Conservation (phyloP, 30 jellyfish, hydroid and myxozoan genomes). For the Phacellophora camtschatica region DNA sequence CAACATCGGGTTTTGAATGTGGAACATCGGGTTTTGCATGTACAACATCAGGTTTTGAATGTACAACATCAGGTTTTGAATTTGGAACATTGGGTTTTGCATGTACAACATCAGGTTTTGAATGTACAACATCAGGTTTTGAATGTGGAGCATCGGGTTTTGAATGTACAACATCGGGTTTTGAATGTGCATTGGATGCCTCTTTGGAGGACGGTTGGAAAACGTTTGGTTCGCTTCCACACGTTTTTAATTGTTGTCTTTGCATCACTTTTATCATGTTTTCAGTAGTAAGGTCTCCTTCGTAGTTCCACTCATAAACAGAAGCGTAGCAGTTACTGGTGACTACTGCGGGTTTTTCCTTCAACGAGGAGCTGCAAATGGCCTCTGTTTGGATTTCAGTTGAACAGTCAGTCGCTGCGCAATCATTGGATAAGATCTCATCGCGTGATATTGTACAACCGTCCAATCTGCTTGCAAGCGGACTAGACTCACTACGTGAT, state of each 20-base stretch:
- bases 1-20: conserved; percentile 19
- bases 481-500: background rate
- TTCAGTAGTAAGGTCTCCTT: conserved; percentile 6
- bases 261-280: conserved; percentile 14
- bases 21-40: conserved; percentile 21
- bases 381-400: conserved; percentile 1
- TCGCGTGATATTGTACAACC: conserved; percentile 14
- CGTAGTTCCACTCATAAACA: conserved; percentile 16
- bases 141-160: too few relatives aligned
- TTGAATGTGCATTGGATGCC: too few relatives aligned
- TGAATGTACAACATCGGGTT: too few relatives aligned
- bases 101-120: too few relatives aligned
- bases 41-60: conserved; percentile 18
- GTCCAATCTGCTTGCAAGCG: background rate
- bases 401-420: background rate
- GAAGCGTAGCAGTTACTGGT: background rate
- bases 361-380: conserved; percentile 27
- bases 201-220: conserved; percentile 3
- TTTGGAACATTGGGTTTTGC: too few relatives aligned
- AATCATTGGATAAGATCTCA: background rate
- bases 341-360: conserved; percentile 8
- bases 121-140: too few relatives aligned
- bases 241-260: background rate
- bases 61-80: conserved; percentile 25
- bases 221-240: background rate